These are phyloP conservation scores for Odontomyia ornata DNA, from an alignment of 2,888 invertebrate species.

Conservation along the genomic window DNA sequence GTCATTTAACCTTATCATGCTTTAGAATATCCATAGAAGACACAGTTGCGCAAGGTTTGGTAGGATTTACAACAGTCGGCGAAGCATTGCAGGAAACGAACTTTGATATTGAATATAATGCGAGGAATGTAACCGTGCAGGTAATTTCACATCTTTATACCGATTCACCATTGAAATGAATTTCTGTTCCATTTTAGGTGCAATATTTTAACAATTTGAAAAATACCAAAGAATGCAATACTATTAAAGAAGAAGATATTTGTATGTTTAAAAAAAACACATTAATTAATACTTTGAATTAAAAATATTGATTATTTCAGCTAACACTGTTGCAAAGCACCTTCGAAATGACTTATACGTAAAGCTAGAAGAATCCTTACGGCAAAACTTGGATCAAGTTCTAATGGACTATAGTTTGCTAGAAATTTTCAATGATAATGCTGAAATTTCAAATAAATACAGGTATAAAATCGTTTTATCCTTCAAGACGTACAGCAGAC, in stretches of 20 bases:
- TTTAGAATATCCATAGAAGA: conserved; percentile 47
- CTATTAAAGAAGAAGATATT: conserved; percentile 26
- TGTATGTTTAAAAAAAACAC: neutral
- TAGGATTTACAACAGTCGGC: conserved; percentile 45
- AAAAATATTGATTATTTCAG: too few relatives aligned
- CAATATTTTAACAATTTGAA: conserved; percentile 41
- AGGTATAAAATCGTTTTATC: conserved; percentile 29
- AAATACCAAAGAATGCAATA: conserved; percentile 11
- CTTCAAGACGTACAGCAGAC: too few relatives aligned
- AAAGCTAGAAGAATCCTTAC: conserved; percentile 46
- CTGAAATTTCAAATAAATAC: conserved; percentile 46
- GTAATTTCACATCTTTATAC: too few relatives aligned
- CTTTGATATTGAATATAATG: conserved; percentile 45
- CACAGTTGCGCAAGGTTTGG: conserved; percentile 37
- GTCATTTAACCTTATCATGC: neutral
- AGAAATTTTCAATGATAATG: conserved; percentile 47
- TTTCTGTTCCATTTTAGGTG: conserved; percentile 24
- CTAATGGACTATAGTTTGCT: conserved; percentile 45
- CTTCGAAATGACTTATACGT: conserved; percentile 46
- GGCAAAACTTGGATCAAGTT: conserved; percentile 46
- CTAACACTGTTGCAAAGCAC: conserved; percentile 46
- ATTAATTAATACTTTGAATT: too few relatives aligned
- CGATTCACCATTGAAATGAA: neutral
- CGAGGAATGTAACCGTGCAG: conserved; percentile 44
- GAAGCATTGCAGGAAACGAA: conserved; percentile 47